Evolutionary conservation across 53 echinoderm and acorn worm genomes (phyloP), one percentile per base, ranked within the genome.

Genomic region (Holothuria leucospilota): DNA sequence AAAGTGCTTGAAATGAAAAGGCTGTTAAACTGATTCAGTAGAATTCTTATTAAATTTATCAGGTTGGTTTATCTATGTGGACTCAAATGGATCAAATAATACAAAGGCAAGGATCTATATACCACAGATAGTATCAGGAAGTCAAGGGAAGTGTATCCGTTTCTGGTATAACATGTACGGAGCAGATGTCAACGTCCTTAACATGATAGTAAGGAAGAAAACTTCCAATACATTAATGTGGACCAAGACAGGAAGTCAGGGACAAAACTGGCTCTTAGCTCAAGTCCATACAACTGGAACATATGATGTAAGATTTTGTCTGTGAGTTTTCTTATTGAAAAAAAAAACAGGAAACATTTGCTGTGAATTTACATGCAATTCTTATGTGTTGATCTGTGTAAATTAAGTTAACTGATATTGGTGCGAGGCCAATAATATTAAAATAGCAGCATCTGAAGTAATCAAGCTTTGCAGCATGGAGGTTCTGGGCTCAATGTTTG

Each of bases 81-180:
- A 83, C 25, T 25, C 24, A 49, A 67, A 63, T 41, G 84, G 51
- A 12, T 13, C 20, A 40, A 2, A n/a, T 28, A 83, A 67, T 66
- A 18, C 0, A 13, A 7, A 40, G 24, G 67, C 29, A 23, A 49
- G 84, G 6, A 64, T 83, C 66, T n/a, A 16, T 67, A 1, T 51
- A 25, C 84, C 84, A 46, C 23, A 65, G 51, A 83, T 83, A 4
- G 67, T 26, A n/a, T 39, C 66, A 8, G 62, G 63, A 23, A 38
- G n/a, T 15, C 34, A 73, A 40, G 84, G 84, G 5, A 83, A 83
- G 67, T 83, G 84, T 63, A 21, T 83, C 11, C 84, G 84, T 24
- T 83, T 83, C 84, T 83, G 84, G 84, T 83, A 83, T 53, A 64
- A 83, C 68, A 83, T 83, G 84, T 65, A 65, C n/a, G 84, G 84